Evolutionary conservation across 2,888 invertebrate genomes (phyloP), one percentile per base, ranked within the genome.

Genomic region (Cheilosia grossa): DNA sequence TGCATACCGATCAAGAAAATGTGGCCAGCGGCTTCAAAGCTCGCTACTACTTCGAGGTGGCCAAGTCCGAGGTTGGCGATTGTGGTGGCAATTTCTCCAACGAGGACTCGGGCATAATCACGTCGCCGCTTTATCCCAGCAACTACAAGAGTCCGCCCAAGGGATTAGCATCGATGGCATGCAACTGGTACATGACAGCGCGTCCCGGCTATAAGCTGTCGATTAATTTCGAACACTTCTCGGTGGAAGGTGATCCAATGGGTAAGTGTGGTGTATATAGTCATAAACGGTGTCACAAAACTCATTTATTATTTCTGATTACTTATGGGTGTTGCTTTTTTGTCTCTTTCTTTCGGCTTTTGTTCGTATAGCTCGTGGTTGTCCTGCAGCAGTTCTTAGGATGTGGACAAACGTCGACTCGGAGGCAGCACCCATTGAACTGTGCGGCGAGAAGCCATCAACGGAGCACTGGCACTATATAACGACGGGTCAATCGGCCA

Each of bases 21-120:
- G 98, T 98, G 61, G 97, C 96, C 88, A 98, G 98, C 89, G 99
- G 99, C 30, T 99, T 99, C 92, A 98, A 98, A 91, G 99, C 98
- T 15, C 94, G 97, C 89, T 99, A 98, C 92, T 96, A 97, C 89
- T 99, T 99, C 92, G 97, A 98, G 93, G 94, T 95, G 51, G 96
- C 96, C 86, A 96, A 97, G 92, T 96, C 96, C 44, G 96, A 97
- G 91, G 97, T 96, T 90, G 97, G 97, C 90, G 98, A 98, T 92
- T 98, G 98, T 92, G 98, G 98, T 87, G 96, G 96, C 88, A 97
- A 98, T 92, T 96, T 97, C 90, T 97, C 96, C 88, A 96, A 95
- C 88, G 94, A 95, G 89, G 96, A 96, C 91, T 96, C 95, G 89
- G 97, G 95, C 91, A 96, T 94, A 90, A 96, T 98, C 89, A 95